These are phyloP conservation scores for Idaea straminata DNA, from an alignment of 2,888 invertebrate species.

Conservation along the genomic window DNA sequence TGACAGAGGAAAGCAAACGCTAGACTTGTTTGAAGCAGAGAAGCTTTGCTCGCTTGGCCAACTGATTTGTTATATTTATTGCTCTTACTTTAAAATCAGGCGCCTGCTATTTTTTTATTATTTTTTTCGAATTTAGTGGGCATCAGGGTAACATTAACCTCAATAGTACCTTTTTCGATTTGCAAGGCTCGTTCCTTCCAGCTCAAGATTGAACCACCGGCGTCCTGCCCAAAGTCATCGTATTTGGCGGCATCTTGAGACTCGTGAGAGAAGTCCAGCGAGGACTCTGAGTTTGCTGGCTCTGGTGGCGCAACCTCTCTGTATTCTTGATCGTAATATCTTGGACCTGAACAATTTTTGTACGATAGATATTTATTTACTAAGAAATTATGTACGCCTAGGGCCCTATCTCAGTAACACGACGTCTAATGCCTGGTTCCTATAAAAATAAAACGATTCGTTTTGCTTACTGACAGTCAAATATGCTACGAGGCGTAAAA, in stretches of 20 bases:
- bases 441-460: too few relatives aligned
- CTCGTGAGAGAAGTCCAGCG: slow-evolving; percentile 66
- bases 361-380: neutral
- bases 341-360: slow-evolving; percentile 37
- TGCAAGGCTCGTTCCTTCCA: slow-evolving; percentile 82
- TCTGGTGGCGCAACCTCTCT: slow-evolving; percentile 53
- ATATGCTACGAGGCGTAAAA: too few relatives aligned
- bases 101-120: neutral
- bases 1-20: too few relatives aligned
- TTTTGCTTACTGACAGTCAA: too few relatives aligned
- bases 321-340: slow-evolving; percentile 65
- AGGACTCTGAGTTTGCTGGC: slow-evolving; percentile 62
- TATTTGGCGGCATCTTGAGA: slow-evolving; percentile 56
- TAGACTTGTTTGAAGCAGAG: too few relatives aligned
- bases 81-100: too few relatives aligned
- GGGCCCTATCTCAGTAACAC: too few relatives aligned
- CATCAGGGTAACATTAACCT: too few relatives aligned
- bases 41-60: too few relatives aligned
- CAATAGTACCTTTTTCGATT: slow-evolving; percentile 77
- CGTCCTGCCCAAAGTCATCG: slow-evolving; percentile 45
- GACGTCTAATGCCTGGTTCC: too few relatives aligned
- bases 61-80: too few relatives aligned
- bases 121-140: neutral
- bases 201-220: slow-evolving; percentile 35
- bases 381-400: too few relatives aligned